Percentiles rank a stretch among this genome's conserved stretches.
phyloP scores from a whole-genome alignment of 2,888 invertebrate genomes.

The Drosophila monieri region DNA sequence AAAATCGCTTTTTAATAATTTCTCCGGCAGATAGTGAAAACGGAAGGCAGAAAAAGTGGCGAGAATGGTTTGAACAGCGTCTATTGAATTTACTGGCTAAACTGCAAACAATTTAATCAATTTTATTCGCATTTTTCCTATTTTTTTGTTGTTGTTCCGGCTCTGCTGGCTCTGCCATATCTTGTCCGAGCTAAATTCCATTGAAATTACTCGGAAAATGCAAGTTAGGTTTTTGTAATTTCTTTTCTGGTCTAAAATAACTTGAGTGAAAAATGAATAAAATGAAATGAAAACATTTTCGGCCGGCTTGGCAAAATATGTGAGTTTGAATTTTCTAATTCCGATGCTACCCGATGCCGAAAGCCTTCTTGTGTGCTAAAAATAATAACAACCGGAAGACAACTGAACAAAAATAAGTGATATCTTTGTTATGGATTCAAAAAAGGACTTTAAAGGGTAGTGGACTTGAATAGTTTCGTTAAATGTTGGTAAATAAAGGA shows the following conservation, averaged over 20 bases:
- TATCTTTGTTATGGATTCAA: not conserved
- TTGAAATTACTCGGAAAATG: slow-evolving; percentile 39
- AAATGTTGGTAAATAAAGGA: not conserved
- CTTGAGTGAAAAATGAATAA: slow-evolving; percentile 45
- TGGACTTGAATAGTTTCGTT: no score
- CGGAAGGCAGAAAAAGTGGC: not conserved
- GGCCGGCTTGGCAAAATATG: slow-evolving; percentile 49
- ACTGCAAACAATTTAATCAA: slow-evolving; percentile 47
- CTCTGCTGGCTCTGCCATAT: slow-evolving; percentile 3
- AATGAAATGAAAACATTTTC: slow-evolving; percentile 45
- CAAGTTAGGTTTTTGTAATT: slow-evolving; percentile 23
- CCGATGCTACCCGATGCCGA: slow-evolving; percentile 24
- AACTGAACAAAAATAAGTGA: slow-evolving; percentile 15
- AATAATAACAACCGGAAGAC: slow-evolving; percentile 18
- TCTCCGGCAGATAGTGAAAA: slow-evolving; percentile 14
- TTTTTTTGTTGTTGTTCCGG: not conserved
- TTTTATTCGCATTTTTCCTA: slow-evolving; percentile 30
- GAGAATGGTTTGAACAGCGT: slow-evolving; percentile 24
- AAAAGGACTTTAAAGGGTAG: not conserved
- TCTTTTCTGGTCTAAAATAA: slow-evolving; percentile 42
- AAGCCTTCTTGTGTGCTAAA: not conserved
- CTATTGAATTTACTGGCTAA: slow-evolving; percentile 50
- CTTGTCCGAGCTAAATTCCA: slow-evolving; percentile 42
- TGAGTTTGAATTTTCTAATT: slow-evolving; percentile 73
- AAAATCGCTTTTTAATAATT: slow-evolving; percentile 78